These are phyloP conservation scores for Ginglymostoma cirratum DNA, from an alignment of 2,113 vertebrate genomes.

Conservation along the genomic window DNA sequence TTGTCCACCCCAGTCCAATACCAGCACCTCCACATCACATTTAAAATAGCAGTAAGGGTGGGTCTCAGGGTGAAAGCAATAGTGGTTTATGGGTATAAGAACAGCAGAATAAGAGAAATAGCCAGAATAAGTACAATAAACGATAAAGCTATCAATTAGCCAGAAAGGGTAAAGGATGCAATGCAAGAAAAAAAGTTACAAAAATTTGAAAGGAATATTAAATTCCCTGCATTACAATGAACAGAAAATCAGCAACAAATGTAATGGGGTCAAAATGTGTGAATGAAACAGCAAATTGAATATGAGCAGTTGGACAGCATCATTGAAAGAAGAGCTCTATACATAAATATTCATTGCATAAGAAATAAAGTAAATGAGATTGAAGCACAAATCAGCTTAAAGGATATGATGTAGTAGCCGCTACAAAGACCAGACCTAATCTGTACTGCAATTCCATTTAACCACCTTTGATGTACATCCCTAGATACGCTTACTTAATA, in stretches of 20 bases:
- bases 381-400: background rate
- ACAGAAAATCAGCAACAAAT: background rate
- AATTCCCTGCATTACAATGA: background rate
- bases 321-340: background rate
- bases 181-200: background rate
- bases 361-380: conserved; percentile 4
- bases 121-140: background rate
- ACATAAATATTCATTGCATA: background rate
- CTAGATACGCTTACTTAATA: background rate
- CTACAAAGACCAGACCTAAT: background rate
- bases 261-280: background rate
- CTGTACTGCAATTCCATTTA: background rate
- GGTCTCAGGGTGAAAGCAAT: background rate
- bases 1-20: too few species aligned
- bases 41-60: background rate
- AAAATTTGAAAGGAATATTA: background rate
- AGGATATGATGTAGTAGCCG: background rate
- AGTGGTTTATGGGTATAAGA: background rate
- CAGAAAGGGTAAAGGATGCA: background rate
- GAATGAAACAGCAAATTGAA: background rate
- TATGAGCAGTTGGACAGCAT: background rate
- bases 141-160: background rate
- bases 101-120: background rate
- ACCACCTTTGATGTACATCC: background rate
- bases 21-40: too few species aligned